Evolutionary conservation across 1,140 invertebrate species (phyloP).

Genomic region (Bilobella aurantiaca): DNA sequence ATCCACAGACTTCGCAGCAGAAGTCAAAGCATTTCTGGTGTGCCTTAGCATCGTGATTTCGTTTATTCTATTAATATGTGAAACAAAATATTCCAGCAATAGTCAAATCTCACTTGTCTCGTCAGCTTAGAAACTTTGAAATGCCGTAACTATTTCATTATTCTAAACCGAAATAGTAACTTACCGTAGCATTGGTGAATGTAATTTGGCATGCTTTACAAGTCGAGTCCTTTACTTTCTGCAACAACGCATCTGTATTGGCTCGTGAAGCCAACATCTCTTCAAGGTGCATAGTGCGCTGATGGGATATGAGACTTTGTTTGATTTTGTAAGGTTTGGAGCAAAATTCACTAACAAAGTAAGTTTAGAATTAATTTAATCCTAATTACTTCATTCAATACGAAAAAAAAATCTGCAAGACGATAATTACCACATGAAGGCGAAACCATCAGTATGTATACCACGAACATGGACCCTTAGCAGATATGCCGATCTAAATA

Average conservation of each 20-base stretch:
- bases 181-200: neutral
- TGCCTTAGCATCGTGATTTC: neutral
- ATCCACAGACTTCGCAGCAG: neutral
- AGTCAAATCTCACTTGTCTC: too few species aligned
- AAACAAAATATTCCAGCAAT: neutral
- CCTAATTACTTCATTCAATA: neutral
- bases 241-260: neutral
- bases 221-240: neutral
- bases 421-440: neutral
- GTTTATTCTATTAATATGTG: neutral
- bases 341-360: neutral
- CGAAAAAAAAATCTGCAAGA: neutral
- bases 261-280: neutral
- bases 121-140: too few species aligned
- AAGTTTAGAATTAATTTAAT: too few species aligned
- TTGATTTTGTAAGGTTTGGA: neutral
- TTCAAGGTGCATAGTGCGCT: neutral
- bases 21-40: neutral
- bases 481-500: neutral
- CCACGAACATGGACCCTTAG: neutral
- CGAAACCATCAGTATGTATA: neutral
- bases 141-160: too few species aligned
- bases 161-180: neutral
- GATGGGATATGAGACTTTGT: neutral
- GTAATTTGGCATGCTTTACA: neutral